Percentiles rank a stretch among this genome's conserved stretches.
Evolutionary conservation across 2,888 invertebrate genomes (phyloP).

Genomic region (Cheilosia variabilis): DNA sequence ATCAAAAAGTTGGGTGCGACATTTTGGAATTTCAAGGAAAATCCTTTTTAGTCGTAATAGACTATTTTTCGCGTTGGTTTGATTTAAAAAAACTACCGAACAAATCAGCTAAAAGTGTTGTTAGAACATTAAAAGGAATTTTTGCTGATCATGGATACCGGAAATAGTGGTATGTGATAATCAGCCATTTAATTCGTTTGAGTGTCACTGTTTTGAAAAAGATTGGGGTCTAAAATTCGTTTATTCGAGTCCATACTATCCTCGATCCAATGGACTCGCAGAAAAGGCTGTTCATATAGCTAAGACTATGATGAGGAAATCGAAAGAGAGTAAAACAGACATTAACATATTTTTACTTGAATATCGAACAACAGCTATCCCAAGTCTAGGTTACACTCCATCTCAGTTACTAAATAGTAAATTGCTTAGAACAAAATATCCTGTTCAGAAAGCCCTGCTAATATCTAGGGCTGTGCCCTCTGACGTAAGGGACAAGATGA

Average conservation of each 20-base stretch:
- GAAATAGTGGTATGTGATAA: too few species aligned
- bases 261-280: constrained; percentile 1
- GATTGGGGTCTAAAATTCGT: constrained; percentile 7
- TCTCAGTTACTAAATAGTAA: constrained; percentile 22
- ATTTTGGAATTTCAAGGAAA: constrained; percentile 35
- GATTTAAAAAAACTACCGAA: too few species aligned
- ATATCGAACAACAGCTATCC: constrained; percentile 16
- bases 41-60: constrained; percentile 19
- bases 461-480: background rate
- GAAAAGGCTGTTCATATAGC: constrained; percentile 12
- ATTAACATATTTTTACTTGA: constrained; percentile 19
- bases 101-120: too few species aligned
- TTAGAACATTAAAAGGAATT: too few species aligned
- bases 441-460: background rate
- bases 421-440: constrained; percentile 17
- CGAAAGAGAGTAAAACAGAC: constrained; percentile 11
- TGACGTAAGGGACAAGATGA: constrained; percentile 6
- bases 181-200: too few species aligned
- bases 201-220: background rate
- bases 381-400: constrained; percentile 21
- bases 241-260: constrained; percentile 16
- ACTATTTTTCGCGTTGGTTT: background rate
- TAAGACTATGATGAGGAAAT: constrained; percentile 27
- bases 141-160: too few species aligned
- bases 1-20: constrained; percentile 44